These are phyloP conservation scores for Drosophila nannoptera DNA, from an alignment of 1,140 invertebrate species.

Conservation along the genomic window DNA sequence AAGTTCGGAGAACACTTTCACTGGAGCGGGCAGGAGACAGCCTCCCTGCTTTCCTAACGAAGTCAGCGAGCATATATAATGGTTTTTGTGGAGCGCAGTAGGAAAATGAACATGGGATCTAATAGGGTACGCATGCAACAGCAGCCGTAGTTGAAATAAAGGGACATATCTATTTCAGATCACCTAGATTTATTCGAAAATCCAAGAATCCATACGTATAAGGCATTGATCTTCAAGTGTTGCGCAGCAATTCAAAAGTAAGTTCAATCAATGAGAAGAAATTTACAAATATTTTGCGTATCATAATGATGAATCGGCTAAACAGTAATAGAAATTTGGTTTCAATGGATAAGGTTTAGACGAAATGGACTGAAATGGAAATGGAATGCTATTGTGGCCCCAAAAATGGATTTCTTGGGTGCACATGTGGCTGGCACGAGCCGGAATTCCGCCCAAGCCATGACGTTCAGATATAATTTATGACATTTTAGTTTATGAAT, in stretches of 20 bases:
- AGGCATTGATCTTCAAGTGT: too few species aligned
- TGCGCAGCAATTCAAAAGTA: not conserved
- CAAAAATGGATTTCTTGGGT: not conserved
- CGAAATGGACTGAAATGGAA: too few species aligned
- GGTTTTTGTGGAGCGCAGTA: constrained; percentile 42
- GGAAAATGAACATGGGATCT: constrained; percentile 19
- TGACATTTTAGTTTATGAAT: constrained; percentile 19
- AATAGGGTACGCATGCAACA: not conserved
- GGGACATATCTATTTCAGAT: too few species aligned
- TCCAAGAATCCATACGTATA: too few species aligned
- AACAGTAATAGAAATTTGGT: too few species aligned
- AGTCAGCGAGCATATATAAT: constrained; percentile 70
- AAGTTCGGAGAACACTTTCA: constrained; percentile 35
- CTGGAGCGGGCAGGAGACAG: not conserved
- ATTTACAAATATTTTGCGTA: too few species aligned
- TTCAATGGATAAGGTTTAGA: too few species aligned
- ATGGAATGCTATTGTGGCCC: not conserved
- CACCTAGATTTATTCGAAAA: too few species aligned
- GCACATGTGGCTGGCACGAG: constrained; percentile 19
- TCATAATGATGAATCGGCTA: too few species aligned
- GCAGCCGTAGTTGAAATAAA: not conserved
- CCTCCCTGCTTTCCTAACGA: constrained; percentile 51
- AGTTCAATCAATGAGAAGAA: not conserved
- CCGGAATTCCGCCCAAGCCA: not conserved
- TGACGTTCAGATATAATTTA: not conserved